Evolutionary conservation across 2,888 invertebrate genomes (phyloP), one percentile per base, ranked within the genome.

Genomic region (Ramazzottius varieornatus): DNA sequence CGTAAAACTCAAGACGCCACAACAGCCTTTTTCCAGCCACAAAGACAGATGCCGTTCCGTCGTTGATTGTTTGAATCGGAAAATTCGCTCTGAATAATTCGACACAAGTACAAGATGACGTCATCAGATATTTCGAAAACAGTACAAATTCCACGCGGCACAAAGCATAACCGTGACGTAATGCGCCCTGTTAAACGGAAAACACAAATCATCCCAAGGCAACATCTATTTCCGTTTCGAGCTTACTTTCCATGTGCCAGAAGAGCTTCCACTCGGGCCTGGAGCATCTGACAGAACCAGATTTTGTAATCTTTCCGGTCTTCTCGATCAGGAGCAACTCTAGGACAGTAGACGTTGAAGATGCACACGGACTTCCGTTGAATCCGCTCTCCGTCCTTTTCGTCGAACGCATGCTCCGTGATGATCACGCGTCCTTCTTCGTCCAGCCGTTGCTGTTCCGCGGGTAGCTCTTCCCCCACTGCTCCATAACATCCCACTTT

Each of bases 311-410:
- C 66, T 34, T 72, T 70, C 54, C 80, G 70, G 33, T 78, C 78
- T 29, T 74, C 73, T 33, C 73, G 74, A 4, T 76, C 77, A 32
- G 75, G 75, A 66, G 78, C 78, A 24, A 75, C 78, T 63, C 78
- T 70, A 1, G 80, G 80, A 68, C 79, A 79, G 70, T 80, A 80
- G 16, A 80, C 77, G 70, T 80, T 80, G 66, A 80, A 76, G 4
- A 80, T 68, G 2, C 34, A 66, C 64, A 34, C 20, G 1, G 65
- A 32, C n/a, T n/a, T n/a, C n/a, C n/a, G n/a, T n/a, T 34, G 65
- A 4, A 32, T 13, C 33, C 33, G 64, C n/a, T n/a, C n/a, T 40
- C 32, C 46, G 20, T 32, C 54, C 29, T 46, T 32, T 29, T 40
- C 68, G 64, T 66, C 74, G n/a, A 77, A 71, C 64, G 69, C 70